Evolutionary conservation across 2,888 invertebrate species (phyloP), one percentile per base, ranked within the genome.

Genomic region (Asteroscopus sphinx): DNA sequence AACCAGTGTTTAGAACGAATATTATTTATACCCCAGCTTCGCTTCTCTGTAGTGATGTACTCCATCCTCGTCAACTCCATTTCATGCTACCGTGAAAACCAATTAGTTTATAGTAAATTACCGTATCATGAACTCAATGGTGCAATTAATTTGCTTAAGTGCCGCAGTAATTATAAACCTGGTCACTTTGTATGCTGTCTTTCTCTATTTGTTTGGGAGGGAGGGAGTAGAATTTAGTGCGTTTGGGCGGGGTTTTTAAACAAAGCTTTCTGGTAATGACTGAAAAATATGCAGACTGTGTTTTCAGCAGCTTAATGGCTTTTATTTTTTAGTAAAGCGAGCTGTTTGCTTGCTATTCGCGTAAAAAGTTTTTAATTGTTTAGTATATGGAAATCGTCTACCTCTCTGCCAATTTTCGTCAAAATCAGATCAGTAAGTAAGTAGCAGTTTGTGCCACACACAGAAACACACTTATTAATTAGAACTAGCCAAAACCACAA

Each of bases 91-190:
- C 25, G 35, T 46, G 45, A 28, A 46, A 42, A 40, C 32, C 39
- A 61, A 67, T 73, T 58, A 67, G 45, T 67, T 44, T 12, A 30
- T 57, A 60, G 33, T 54, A 45, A 63, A 66, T 48, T 67, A 56
- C 51, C 28, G 53, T 47, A 58, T 48, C 64, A 59, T 13, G 12
- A 12, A 21, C 47, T 37, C 52, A 49, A 45, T 52, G 45, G 53
- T 41, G 53, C 48, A 49, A 63, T 70, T 61, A 56, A 59, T 63
- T 64, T 42, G 15, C 26, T 59, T 30, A 60, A 73, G 40, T 42
- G 44, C 62, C 40, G 28, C n/a, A 30, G 40, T 60, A 51, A 67
- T 58, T 67, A 60, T 15, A 3, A n/a, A 30, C 28, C 7, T 46
- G 59, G 53, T 36, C 47, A 52, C 5, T 56, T 46, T 25, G 15